Conservation (phyloP, 2,797 vertebrate species). For the Mionectes olivaceus region DNA sequence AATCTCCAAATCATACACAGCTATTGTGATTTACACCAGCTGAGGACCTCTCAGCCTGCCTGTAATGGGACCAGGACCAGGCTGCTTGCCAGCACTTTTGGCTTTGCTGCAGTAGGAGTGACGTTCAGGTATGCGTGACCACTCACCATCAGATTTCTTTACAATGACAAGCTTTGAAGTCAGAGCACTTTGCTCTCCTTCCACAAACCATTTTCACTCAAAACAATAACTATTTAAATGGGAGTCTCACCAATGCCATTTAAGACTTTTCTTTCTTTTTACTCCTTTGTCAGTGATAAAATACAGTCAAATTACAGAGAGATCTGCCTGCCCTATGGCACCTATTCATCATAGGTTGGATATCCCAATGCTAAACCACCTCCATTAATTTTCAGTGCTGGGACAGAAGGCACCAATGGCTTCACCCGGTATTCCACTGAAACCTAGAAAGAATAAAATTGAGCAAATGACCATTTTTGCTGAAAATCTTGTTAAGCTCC, state of each 20-base stretch:
- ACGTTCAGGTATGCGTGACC: conserved; percentile 68
- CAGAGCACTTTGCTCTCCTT: conserved; percentile 57
- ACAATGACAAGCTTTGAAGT: conserved; percentile 65
- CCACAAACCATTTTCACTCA: conserved; percentile 51
- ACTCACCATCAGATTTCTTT: conserved; percentile 58
- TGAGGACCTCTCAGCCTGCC: conserved; percentile 23
- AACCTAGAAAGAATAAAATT: background rate
- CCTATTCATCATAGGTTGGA: background rate
- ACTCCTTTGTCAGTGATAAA: background rate
- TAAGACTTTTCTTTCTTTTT: background rate
- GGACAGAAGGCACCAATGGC: background rate
- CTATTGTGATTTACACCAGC: conserved; percentile 1
- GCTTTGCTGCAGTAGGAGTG: conserved; percentile 40
- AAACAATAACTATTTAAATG: conserved; percentile 54
- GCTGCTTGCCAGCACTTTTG: conserved; percentile 40
- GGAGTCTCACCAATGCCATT: conserved; percentile 14
- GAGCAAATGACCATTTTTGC: background rate
- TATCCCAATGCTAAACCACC: background rate
- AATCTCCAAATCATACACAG: background rate
- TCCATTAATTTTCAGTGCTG: background rate
- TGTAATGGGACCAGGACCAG: conserved; percentile 17
- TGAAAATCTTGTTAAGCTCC: background rate
- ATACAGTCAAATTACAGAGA: background rate
- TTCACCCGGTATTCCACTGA: background rate
- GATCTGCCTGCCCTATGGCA: background rate